phyloP scores from a whole-genome alignment of 2,888 invertebrate genomes.

The Melanargia galathea region DNA sequence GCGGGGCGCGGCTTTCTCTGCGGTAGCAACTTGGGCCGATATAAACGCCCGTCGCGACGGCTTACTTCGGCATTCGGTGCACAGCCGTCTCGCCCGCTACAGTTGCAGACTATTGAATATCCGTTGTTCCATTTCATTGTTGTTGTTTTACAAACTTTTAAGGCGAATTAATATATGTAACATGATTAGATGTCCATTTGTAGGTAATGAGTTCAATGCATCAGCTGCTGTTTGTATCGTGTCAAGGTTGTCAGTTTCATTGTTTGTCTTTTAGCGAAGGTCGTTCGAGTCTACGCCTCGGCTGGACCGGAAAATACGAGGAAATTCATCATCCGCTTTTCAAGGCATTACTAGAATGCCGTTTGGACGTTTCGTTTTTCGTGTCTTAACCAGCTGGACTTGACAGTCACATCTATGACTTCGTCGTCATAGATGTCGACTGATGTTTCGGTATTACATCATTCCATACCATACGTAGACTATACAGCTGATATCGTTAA shows the following conservation, averaged over 20 bases:
- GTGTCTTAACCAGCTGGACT: slow-evolving; percentile 18
- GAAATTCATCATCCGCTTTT: slow-evolving; percentile 77
- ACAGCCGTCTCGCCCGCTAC: slow-evolving; percentile 80
- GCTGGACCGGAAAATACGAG: slow-evolving; percentile 77
- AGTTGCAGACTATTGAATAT: slow-evolving; percentile 57
- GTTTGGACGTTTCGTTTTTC: slow-evolving; percentile 42
- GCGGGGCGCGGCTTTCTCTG: slow-evolving; percentile 80
- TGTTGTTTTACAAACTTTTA: slow-evolving; percentile 45
- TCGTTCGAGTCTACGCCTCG: slow-evolving; percentile 64
- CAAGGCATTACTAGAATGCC: slow-evolving; percentile 69
- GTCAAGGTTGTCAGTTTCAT: slow-evolving; percentile 79
- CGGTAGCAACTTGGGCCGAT: slow-evolving; percentile 62
- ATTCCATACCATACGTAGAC: slow-evolving; percentile 43
- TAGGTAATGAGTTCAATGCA: slow-evolving; percentile 73
- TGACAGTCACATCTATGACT: slow-evolving; percentile 27
- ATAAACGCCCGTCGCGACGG: slow-evolving; percentile 78
- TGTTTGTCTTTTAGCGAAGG: slow-evolving; percentile 78
- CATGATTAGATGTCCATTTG: slow-evolving; percentile 66
- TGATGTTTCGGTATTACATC: slow-evolving; percentile 49
- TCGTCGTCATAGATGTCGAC: slow-evolving; percentile 21
- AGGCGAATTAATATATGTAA: slow-evolving; percentile 67
- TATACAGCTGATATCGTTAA: slow-evolving; percentile 48
- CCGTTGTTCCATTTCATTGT: slow-evolving; percentile 41
- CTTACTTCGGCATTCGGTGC: slow-evolving; percentile 80
- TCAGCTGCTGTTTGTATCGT: slow-evolving; percentile 66